A percentile compares a stretch with the other conserved stretches of the same genome.
phyloP scores from a whole-genome alignment of 2,888 invertebrate species.

The Selenia dentaria region DNA sequence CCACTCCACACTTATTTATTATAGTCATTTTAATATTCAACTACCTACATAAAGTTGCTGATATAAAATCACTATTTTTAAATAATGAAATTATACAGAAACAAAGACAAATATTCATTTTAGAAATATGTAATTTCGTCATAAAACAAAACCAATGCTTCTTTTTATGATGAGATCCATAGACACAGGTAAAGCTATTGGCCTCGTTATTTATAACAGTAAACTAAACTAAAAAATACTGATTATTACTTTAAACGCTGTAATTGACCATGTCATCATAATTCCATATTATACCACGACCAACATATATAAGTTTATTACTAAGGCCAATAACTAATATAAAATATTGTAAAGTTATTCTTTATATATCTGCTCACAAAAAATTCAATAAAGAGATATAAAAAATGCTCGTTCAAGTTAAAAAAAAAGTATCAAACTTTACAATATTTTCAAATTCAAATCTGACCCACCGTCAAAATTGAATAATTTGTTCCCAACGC shows the following conservation, averaged over 20 bases:
- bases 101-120: slow-evolving; percentile 6
- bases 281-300: no score
- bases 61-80: slow-evolving; percentile 38
- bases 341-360: slow-evolving; percentile 27
- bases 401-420: no score
- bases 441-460: slow-evolving; percentile 21
- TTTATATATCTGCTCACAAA: no score
- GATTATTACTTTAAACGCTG: no score
- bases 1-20: slow-evolving; percentile 50
- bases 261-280: no score
- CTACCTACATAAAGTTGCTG: slow-evolving; percentile 34
- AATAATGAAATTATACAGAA: slow-evolving; percentile 25
- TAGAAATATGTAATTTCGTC: slow-evolving; percentile 44
- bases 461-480: slow-evolving; percentile 3
- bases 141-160: slow-evolving; percentile 36
- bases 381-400: no score
- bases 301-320: no score
- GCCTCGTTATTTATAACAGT: neutral
- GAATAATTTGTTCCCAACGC: slow-evolving; percentile 1
- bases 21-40: slow-evolving; percentile 9
- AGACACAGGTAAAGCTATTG: slow-evolving; percentile 15
- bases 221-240: no score
- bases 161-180: slow-evolving; percentile 49
- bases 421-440: slow-evolving; percentile 3
- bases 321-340: slow-evolving; percentile 21